Percentiles rank a stretch among this genome's conserved stretches.
These are phyloP conservation scores for Atethmia centrago DNA, from an alignment of 2,888 invertebrate genomes.

Conservation along the genomic window DNA sequence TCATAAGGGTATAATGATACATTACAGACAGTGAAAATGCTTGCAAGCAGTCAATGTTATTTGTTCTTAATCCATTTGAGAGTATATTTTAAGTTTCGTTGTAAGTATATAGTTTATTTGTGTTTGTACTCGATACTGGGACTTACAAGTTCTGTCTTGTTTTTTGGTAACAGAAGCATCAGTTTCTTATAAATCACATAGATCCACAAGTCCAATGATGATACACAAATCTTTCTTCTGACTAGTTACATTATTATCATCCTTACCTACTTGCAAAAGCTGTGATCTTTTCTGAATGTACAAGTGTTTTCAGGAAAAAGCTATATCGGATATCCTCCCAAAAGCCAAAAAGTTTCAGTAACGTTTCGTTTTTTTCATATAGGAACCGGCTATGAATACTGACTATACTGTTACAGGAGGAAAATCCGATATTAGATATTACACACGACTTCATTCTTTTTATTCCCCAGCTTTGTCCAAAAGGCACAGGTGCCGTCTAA, in stretches of 20 bases:
- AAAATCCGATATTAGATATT: slow-evolving; percentile 8
- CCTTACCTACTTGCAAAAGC: neutral
- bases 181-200: too few relatives aligned
- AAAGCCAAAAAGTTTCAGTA: neutral
- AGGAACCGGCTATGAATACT: neutral
- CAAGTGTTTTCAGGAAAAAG: neutral
- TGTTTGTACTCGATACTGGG: neutral
- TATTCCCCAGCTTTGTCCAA: neutral
- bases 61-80: neutral
- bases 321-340: neutral
- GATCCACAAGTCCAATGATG: neutral
- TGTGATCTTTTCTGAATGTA: neutral
- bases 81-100: neutral
- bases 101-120: neutral
- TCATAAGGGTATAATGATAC: neutral
- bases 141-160: neutral
- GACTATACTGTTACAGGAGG: neutral
- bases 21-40: neutral
- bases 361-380: neutral
- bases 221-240: neutral
- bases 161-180: neutral
- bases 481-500: slow-evolving; percentile 9
- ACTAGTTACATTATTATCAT: too few relatives aligned
- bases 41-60: neutral
- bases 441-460: neutral